phyloP scores from a whole-genome alignment of 2,797 vertebrate species.

The Hylomyscus alleni region DNA sequence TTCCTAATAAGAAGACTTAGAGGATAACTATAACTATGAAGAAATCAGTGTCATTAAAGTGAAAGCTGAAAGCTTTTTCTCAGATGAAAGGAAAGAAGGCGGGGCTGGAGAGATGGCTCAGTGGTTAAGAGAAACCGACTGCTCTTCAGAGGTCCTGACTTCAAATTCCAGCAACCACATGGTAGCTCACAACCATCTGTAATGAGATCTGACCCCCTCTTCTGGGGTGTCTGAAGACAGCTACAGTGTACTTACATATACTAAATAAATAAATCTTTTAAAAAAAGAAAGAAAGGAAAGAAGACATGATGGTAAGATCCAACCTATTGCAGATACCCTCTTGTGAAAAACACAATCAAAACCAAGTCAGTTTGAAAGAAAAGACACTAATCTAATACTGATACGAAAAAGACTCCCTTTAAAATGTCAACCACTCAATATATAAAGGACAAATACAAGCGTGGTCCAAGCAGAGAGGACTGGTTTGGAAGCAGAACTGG shows the following conservation, averaged over 20 bases:
- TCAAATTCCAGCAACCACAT: too few relatives aligned
- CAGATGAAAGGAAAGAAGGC: too few relatives aligned
- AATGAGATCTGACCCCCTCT: too few relatives aligned
- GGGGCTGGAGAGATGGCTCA: too few relatives aligned
- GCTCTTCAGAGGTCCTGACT: too few relatives aligned
- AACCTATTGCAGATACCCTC: not conserved
- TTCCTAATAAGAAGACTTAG: not conserved
- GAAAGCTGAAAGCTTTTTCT: not conserved
- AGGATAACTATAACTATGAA: not conserved
- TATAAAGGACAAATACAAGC: not conserved
- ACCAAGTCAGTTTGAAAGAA: not conserved
- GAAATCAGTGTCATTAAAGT: not conserved
- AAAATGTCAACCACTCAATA: not conserved
- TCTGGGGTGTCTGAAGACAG: too few relatives aligned
- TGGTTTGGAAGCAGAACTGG: not conserved
- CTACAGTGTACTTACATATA: too few relatives aligned
- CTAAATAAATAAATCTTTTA: too few relatives aligned
- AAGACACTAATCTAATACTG: not conserved
- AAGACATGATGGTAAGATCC: not conserved
- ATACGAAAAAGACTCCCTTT: too few relatives aligned
- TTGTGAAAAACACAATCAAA: not conserved
- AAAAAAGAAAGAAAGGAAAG: rapidly evolving
- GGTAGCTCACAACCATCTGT: too few relatives aligned
- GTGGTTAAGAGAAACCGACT: too few relatives aligned
- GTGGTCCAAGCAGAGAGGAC: not conserved